A percentile compares a stretch with the other conserved stretches of the same genome.
Evolutionary conservation across 2,113 vertebrate genomes (phyloP).

Genomic region (Oceanodroma tethys): DNA sequence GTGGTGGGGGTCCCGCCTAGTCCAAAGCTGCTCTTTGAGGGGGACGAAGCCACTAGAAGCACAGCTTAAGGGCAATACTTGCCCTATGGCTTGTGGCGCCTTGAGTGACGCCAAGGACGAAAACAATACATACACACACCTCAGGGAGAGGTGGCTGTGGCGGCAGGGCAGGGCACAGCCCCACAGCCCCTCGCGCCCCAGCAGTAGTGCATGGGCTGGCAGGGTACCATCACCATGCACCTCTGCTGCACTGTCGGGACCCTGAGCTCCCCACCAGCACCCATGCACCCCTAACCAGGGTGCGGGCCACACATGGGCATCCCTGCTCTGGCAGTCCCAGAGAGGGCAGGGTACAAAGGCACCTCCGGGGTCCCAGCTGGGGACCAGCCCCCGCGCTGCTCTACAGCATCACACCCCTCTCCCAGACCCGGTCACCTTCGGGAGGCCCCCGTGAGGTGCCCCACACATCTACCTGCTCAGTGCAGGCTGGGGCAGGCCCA

Average conservation of each 20-base stretch:
- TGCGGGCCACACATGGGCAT: background rate
- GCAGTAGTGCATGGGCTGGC: background rate
- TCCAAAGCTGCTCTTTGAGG: background rate
- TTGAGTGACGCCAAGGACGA: background rate
- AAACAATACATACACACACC: background rate
- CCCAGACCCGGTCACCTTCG: background rate
- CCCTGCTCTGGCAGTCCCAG: background rate
- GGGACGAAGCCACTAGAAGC: background rate
- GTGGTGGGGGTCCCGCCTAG: background rate
- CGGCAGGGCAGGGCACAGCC: background rate
- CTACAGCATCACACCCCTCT: background rate
- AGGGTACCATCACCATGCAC: background rate
- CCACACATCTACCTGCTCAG: background rate
- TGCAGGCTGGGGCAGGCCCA: background rate
- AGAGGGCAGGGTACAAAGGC: background rate
- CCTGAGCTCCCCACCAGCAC: background rate
- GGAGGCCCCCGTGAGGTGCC: background rate
- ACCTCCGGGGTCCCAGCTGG: background rate
- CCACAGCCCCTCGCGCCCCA: background rate
- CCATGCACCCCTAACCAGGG: no score
- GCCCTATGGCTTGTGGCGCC: background rate
- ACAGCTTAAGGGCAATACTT: background rate
- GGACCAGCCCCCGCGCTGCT: background rate
- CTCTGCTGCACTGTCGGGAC: background rate
- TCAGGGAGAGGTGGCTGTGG: background rate